Conservation (phyloP, 2,888 invertebrate species). For the Mycalesis mineus region DNA sequence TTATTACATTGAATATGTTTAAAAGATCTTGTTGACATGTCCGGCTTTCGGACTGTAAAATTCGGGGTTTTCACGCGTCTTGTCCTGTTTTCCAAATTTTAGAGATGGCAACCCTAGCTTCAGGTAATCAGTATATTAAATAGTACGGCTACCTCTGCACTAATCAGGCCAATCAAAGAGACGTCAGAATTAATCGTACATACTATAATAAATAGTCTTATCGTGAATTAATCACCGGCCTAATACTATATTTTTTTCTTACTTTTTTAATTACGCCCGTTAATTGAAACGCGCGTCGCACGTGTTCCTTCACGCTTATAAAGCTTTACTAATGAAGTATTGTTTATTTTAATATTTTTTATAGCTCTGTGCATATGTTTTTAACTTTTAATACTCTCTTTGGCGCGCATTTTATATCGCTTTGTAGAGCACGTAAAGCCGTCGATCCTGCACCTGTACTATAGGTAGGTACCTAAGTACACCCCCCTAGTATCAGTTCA, state of each 20-base stretch:
- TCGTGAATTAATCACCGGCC: conserved; percentile 69
- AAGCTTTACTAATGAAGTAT: conserved; percentile 31
- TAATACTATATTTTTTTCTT: conserved; percentile 64
- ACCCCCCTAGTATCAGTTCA: too few species aligned
- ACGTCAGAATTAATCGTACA: conserved; percentile 63
- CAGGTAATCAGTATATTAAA: too few species aligned
- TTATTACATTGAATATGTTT: too few species aligned
- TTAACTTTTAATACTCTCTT: background rate
- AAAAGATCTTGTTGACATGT: too few species aligned
- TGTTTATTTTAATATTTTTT: conserved; percentile 28
- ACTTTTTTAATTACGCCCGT: conserved; percentile 71
- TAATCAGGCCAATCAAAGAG: conserved; percentile 33
- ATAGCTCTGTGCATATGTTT: conserved; percentile 18
- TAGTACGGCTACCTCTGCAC: background rate
- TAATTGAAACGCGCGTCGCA: conserved; percentile 64
- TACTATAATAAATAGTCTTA: conserved; percentile 66
- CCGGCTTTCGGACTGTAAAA: too few species aligned
- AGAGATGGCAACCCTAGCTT: too few species aligned
- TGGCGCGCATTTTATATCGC: background rate
- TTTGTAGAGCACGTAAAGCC: background rate
- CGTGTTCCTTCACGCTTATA: conserved; percentile 36
- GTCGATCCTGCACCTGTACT: too few species aligned
- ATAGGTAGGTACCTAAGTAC: too few species aligned
- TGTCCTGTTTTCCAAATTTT: too few species aligned
- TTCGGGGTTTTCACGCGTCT: too few species aligned